Conservation (phyloP, 1,140 invertebrate species). For the Aethina tumida region DNA sequence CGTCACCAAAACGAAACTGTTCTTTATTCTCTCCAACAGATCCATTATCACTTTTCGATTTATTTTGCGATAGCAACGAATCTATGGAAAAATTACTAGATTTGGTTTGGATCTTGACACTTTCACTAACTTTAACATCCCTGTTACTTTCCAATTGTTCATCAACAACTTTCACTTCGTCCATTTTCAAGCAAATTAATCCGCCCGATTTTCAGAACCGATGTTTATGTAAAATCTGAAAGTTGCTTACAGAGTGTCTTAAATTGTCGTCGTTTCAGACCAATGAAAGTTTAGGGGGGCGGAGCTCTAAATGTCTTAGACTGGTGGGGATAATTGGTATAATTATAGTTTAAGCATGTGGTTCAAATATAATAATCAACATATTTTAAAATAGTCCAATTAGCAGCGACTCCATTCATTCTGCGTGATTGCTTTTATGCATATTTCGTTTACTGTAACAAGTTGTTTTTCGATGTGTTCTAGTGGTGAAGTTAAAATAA, state of each 20-base stretch:
- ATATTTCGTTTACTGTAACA: too few species aligned
- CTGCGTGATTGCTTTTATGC: too few species aligned
- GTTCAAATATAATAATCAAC: too few species aligned
- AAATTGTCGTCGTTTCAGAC: constrained; percentile 1
- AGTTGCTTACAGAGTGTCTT: constrained; percentile 1
- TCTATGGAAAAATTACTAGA: constrained; percentile 19
- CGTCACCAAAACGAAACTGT: not conserved
- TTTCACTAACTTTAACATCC: too few species aligned
- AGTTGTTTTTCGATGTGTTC: too few species aligned
- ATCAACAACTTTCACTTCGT: not conserved
- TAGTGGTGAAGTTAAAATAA: too few species aligned
- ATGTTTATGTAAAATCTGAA: not conserved
- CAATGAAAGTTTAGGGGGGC: constrained; percentile 10
- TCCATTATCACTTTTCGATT: not conserved
- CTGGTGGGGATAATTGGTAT: constrained; percentile 6
- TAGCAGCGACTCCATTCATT: too few species aligned
- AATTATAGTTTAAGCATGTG: too few species aligned
- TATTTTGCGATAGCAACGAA: constrained; percentile 5
- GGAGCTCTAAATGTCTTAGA: constrained; percentile 4
- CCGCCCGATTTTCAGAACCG: constrained; percentile 1
- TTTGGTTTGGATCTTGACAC: too few species aligned
- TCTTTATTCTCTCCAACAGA: not conserved
- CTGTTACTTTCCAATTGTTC: not conserved
- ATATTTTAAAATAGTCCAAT: too few species aligned
- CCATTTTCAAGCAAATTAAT: constrained; percentile 1